Percentiles rank a stretch among this genome's conserved stretches.
These are phyloP conservation scores for Malacosoma neustria DNA, from an alignment of 2,888 invertebrate genomes.

Conservation along the genomic window DNA sequence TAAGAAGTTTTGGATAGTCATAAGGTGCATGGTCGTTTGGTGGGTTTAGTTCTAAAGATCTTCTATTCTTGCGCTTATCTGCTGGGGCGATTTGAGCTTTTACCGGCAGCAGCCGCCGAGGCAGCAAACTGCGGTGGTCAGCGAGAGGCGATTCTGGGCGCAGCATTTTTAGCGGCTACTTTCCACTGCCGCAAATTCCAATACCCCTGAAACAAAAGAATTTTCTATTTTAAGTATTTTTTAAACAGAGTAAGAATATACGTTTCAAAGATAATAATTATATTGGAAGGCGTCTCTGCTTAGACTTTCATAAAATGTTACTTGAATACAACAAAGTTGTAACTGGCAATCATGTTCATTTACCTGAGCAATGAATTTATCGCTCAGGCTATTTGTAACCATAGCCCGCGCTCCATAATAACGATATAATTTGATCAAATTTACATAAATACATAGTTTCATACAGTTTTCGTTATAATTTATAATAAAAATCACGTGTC, in stretches of 20 bases:
- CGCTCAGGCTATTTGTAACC: background rate
- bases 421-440: background rate
- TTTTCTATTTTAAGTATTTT: no score
- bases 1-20: constrained; percentile 64
- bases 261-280: background rate
- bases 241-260: background rate
- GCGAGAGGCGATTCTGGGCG: constrained; percentile 71
- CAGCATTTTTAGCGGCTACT: constrained; percentile 59
- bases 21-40: constrained; percentile 53
- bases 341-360: background rate
- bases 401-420: background rate
- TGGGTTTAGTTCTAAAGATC: constrained; percentile 66
- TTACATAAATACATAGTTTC: background rate
- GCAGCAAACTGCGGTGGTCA: constrained; percentile 68
- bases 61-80: constrained; percentile 61
- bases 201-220: constrained; percentile 53
- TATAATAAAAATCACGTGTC: no score
- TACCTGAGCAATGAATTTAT: background rate
- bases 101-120: constrained; percentile 58
- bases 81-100: constrained; percentile 64
- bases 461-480: background rate
- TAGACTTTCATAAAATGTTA: background rate
- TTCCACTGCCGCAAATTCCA: constrained; percentile 41
- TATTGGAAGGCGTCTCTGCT: background rate
- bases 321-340: background rate